Evolutionary conservation across 2,888 invertebrate genomes (phyloP), one percentile per base, ranked within the genome.

Genomic region (Sinohyriopsis cumingii): DNA sequence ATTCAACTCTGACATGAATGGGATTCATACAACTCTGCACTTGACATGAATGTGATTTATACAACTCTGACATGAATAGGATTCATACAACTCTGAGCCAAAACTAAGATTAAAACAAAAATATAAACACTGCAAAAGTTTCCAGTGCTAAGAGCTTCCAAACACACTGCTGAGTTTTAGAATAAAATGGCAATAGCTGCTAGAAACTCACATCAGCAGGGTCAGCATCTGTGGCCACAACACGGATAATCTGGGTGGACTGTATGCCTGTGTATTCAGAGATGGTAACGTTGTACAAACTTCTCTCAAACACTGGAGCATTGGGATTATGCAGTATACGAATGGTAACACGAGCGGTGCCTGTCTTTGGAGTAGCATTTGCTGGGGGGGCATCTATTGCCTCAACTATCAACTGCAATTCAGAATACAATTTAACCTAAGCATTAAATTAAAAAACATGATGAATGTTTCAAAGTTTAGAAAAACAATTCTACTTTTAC

Each of bases 321-420:
- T 85, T 82, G n/a, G 85, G 83, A 68, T 89, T 89, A 24, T 88
- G 79, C 4, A 68, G 65, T 5, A 88, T 86, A 24, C 68, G 75
- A 15, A 89, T 80, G 1, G 75, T 79, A 2, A 88, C 83, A 18
- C 60, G 67, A 18, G 84, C 82, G 7, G 80, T 76, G 28, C 77
- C 80, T 19, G 65, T 78, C 63, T 83, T 75, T 0, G 76, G 55
- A 0, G 82, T 79, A 22, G 79, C 77, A 3, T 73, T 70, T 65
- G 73, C 67, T 3, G 70, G 67, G 1, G 84, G 84, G 9, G 59
- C 54, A 71, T 87, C 87, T 62, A 69, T 78, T 7, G 86, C 87
- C 33, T 78, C 64, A 7, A 88, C 79, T 12, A 71, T 78, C 76
- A 84, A 73, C 82, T 83, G 76, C 33, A 70, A 68, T 61, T 65